Evolutionary conservation across 1,140 invertebrate genomes (phyloP).

Genomic region (Littorina saxatilis): DNA sequence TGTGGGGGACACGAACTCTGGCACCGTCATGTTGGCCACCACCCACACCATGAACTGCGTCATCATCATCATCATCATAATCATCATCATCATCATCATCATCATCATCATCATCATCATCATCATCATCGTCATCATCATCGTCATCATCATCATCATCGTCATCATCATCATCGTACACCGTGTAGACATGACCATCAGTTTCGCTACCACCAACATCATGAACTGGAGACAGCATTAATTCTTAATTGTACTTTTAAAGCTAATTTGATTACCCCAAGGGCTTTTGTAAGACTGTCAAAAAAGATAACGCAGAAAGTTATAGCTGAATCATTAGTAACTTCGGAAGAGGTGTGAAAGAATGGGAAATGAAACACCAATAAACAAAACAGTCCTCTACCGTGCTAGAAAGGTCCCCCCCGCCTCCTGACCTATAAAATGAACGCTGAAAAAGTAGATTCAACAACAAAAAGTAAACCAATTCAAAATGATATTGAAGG

Average conservation of each 20-base stretch:
- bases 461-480: no score
- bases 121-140: not conserved
- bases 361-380: no score
- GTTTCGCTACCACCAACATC: not conserved
- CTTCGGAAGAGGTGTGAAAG: no score
- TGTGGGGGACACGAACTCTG: constrained; percentile 27
- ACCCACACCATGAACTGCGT: constrained; percentile 33
- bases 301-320: no score
- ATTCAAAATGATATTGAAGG: no score
- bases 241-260: not conserved
- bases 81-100: not conserved
- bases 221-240: constrained; percentile 11
- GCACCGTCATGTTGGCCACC: constrained; percentile 21
- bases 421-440: no score
- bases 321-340: no score
- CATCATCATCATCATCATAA: not conserved
- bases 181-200: not conserved
- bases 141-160: not conserved
- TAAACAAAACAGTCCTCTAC: no score
- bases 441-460: no score
- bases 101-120: not conserved
- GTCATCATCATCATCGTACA: not conserved
- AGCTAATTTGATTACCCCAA: not conserved
- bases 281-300: not conserved
- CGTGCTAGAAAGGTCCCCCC: no score